Evolutionary conservation across 2,888 invertebrate genomes (phyloP).

Genomic region (Drosophila dives): DNA sequence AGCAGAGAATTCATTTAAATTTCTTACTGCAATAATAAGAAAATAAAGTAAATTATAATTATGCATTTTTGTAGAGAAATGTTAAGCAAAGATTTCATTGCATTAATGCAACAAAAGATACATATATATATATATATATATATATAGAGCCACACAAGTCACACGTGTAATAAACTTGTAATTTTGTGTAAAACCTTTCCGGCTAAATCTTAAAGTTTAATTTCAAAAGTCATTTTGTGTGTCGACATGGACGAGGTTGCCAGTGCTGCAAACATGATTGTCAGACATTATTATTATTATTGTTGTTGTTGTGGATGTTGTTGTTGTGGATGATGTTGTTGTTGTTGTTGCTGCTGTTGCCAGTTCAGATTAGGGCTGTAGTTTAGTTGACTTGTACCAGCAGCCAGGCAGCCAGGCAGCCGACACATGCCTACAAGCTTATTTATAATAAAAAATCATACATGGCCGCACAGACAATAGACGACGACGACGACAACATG

Average conservation of each 20-base stretch:
- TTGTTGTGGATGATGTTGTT: not conserved
- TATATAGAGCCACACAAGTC: conserved; percentile 11
- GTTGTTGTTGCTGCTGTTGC: conserved; percentile 32
- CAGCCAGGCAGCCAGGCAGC: conserved; percentile 20
- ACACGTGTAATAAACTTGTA: conserved; percentile 21
- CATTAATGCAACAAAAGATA: conserved; percentile 1
- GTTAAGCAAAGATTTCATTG: not conserved
- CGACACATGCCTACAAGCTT: conserved; percentile 75
- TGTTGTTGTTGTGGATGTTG: not conserved
- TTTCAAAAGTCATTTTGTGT: conserved; percentile 41
- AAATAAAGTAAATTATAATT: conserved; percentile 3
- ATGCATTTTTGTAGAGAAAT: not conserved
- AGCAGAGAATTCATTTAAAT: not conserved
- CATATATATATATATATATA: not conserved
- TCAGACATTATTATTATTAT: conserved; percentile 36
- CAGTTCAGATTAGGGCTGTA: conserved; percentile 76
- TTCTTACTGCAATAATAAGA: conserved; percentile 25
- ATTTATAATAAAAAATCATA: conserved; percentile 80
- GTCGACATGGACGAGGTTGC: conserved; percentile 51
- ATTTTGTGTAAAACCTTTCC: conserved; percentile 43
- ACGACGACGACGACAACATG: not conserved
- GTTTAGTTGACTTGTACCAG: conserved; percentile 71
- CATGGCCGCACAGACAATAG: conserved; percentile 77
- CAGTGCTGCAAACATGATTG: conserved; percentile 55
- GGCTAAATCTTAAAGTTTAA: conserved; percentile 67